Base-by-base conservation (phyloP, 2,797 vertebrate species). In the Muscicapa striata region DNA sequence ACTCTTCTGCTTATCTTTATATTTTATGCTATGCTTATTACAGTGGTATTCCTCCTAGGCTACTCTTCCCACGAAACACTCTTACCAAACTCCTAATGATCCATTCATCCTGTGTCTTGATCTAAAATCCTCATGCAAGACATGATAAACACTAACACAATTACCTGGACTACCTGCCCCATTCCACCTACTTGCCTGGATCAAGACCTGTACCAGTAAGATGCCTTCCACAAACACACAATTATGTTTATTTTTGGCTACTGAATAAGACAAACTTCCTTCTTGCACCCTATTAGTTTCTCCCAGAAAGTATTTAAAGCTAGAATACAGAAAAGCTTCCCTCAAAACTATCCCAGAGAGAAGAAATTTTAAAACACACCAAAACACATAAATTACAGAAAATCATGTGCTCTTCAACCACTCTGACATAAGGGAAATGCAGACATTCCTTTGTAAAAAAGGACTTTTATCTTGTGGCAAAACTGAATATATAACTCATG, bases 401-500 rank as follows among this genome's bases (percentile, higher is more conserved):
- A 97, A 95, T 58, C 72, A 89, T 75, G 89, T 92, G 85, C 45
- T 86, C 51, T 96, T 94, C 68, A 89, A 89, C 73, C 45, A 95
- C 89, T 89, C 75, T 9, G 6, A 78, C 82, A 76, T 55, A 89
- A 57, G 36, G 16, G 90, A 96, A 97, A 96, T 68, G 20, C 17
- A 48, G 78, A 87, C 64, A 88, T 91, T 95, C 78, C 59, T 92
- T 73, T 91, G 77, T 63, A 92, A 64, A 61, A 88, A 72, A 84
- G 32, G 29, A 81, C 64, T 87, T 91, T 17, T 89, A 51, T 93
- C 97, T 94, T 86, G 88, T 97, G 93, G 94, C 85, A 96, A 93
- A 96, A 94, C 75, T 86, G 92, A 95, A 88, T 92, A 93, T 92
- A 78, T 91, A 96, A 93, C 78, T 96, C 49, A 38, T 87, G 91